A percentile compares a stretch with the other conserved stretches of the same genome.
Conservation (phyloP, 2,113 vertebrate species). For the Turnix velox region DNA sequence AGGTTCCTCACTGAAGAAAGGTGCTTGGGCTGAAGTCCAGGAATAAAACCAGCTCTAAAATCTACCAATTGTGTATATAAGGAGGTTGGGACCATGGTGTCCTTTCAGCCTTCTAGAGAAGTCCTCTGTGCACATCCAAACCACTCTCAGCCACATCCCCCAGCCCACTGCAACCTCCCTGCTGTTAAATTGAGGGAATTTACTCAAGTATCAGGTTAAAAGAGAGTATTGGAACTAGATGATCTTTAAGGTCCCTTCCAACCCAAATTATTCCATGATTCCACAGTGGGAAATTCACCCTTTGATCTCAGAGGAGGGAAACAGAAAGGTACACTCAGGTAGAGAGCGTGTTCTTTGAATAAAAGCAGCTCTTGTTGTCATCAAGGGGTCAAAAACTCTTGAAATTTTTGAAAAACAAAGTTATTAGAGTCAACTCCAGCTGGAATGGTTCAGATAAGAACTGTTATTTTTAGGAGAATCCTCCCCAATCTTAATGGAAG, state of each 20-base stretch:
- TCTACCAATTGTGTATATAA: background rate
- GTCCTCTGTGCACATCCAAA: background rate
- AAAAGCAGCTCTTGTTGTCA: background rate
- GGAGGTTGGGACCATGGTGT: background rate
- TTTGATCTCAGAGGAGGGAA: background rate
- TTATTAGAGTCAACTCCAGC: background rate
- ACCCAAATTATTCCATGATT: too few relatives aligned
- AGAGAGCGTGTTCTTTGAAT: background rate
- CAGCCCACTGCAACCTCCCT: background rate
- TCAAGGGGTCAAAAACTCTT: background rate
- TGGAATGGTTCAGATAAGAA: background rate
- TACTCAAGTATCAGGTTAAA: background rate
- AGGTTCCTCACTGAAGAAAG: background rate
- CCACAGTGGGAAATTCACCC: background rate
- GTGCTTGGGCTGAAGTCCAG: background rate
- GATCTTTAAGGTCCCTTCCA: too few relatives aligned
- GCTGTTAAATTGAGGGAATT: background rate
- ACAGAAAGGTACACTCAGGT: background rate
- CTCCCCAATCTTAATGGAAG: background rate
- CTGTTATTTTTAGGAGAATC: background rate
- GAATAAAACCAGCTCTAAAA: background rate
- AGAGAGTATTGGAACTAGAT: too few relatives aligned
- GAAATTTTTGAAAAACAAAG: background rate
- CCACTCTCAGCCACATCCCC: rapidly evolving
- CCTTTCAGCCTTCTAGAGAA: background rate